These are phyloP conservation scores for Druon quercuslanigerum DNA, from an alignment of 1,140 invertebrate genomes.

Conservation along the genomic window DNA sequence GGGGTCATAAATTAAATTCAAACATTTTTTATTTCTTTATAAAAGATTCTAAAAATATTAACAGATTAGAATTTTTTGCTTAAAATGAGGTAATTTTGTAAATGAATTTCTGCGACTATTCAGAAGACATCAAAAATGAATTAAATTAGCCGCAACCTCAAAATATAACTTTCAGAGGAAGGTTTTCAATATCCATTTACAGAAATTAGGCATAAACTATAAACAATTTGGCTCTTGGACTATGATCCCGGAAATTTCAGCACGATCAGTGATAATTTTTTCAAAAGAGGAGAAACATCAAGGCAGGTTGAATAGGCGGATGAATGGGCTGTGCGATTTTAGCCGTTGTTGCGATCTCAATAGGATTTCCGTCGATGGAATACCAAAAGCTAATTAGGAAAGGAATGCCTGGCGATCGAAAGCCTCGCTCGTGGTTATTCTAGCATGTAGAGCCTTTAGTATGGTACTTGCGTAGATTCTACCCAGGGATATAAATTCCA, in stretches of 20 bases:
- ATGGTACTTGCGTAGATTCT: conserved; percentile 30
- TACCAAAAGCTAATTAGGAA: conserved; percentile 29
- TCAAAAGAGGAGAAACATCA: not conserved
- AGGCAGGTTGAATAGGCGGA: not conserved
- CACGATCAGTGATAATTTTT: conserved; percentile 1
- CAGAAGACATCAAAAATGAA: no score
- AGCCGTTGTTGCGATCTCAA: conserved; percentile 4
- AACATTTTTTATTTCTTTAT: no score
- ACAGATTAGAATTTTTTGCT: no score
- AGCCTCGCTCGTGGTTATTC: conserved; percentile 21
- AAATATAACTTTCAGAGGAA: no score
- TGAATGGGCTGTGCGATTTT: not conserved
- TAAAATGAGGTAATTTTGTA: no score
- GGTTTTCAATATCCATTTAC: no score
- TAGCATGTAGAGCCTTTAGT: not conserved
- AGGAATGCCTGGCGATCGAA: conserved; percentile 24
- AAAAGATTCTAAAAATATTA: no score
- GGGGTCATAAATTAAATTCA: no score
- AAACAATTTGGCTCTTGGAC: not conserved
- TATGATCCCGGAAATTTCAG: not conserved
- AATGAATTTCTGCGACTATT: no score
- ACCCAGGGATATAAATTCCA: conserved; percentile 22
- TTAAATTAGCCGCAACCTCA: no score
- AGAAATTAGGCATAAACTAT: no score
- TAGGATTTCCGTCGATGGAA: conserved; percentile 27